Evolutionary conservation across 2,113 vertebrate species (phyloP), one percentile per base, ranked within the genome.

Genomic region (Morphnarchus princeps): DNA sequence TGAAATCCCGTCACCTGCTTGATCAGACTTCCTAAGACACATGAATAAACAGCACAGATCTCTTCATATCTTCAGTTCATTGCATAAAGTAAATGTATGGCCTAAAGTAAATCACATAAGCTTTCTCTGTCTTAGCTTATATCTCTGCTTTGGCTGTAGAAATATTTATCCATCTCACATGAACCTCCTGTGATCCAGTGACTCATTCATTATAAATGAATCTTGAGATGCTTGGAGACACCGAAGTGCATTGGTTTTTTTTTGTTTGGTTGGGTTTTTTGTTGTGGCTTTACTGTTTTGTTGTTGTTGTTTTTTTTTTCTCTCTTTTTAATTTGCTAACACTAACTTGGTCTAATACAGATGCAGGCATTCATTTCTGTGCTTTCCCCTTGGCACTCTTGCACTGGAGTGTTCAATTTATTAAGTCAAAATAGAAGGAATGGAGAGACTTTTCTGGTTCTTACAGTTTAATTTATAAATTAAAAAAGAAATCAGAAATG

Each of bases 121-220:
- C 18, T 65, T n/a, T 89, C 52, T 54, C 29, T 91, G n/a, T 52
- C 47, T 93, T 85, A 61, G 45, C 28, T 89, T 97, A 3, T 86
- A 32, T 72, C 42, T 88, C 38, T 95, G 42, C 77, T 95, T 89
- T 90, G 70, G 43, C 89, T 54, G 7, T 79, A 89, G 78, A 89
- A 95, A 38, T 91, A 62, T 43, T 83, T 91, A n/a, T 26, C 43
- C 4, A 11, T 89, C 77, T 94, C 88, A 82, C 21, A 49, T 61
- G 70, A 91, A 87, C 78, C 38, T 73, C 50, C 87, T 88, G 84
- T 91, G 84, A 74, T 85, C 63, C 55, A 76, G 6, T 91, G 89
- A 93, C 62, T 97, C 77, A 82, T 61, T 95, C 22, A 57, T 88
- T 95, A 31, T 73, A 70, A 82, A 63, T 90, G 13, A 95, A 55